A percentile compares a stretch with the other conserved stretches of the same genome.
Conservation (phyloP, 2,113 vertebrate genomes). For the Sylvilagus bachmani region DNA sequence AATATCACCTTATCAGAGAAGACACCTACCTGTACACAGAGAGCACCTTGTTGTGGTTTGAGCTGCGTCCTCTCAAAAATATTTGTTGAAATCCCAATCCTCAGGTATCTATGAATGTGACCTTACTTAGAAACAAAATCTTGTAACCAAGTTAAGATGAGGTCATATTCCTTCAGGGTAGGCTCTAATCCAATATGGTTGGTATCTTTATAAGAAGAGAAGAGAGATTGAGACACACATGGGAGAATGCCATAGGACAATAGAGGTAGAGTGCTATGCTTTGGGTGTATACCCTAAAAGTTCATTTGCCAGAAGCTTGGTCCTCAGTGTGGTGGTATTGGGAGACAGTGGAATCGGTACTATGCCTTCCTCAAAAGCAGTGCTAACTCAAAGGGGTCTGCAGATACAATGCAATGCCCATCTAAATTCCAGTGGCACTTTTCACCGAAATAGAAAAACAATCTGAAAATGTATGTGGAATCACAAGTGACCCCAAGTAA, state of each 20-base stretch:
- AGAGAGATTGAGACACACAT: background rate
- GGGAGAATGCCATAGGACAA: background rate
- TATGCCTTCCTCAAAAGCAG: background rate
- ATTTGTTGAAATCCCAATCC: background rate
- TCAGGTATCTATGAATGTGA: background rate
- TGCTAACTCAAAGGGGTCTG: background rate
- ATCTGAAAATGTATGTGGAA: background rate
- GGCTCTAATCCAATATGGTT: background rate
- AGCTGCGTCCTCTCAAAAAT: background rate
- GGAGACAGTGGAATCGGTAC: too few species aligned
- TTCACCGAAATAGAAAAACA: background rate
- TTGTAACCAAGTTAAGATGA: background rate
- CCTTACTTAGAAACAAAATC: background rate
- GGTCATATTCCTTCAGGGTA: background rate
- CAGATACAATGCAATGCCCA: background rate
- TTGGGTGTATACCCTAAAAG: too few species aligned
- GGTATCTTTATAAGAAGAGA: background rate
- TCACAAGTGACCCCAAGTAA: background rate
- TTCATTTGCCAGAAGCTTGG: too few species aligned
- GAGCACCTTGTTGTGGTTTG: background rate
- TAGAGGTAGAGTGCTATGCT: background rate
- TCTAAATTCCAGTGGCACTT: background rate
- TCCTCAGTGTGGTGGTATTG: too few species aligned
- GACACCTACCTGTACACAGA: background rate
- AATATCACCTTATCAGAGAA: background rate